These are phyloP conservation scores for Petrolisthes cinctipes DNA, from an alignment of 2,888 invertebrate genomes.

Conservation along the genomic window DNA sequence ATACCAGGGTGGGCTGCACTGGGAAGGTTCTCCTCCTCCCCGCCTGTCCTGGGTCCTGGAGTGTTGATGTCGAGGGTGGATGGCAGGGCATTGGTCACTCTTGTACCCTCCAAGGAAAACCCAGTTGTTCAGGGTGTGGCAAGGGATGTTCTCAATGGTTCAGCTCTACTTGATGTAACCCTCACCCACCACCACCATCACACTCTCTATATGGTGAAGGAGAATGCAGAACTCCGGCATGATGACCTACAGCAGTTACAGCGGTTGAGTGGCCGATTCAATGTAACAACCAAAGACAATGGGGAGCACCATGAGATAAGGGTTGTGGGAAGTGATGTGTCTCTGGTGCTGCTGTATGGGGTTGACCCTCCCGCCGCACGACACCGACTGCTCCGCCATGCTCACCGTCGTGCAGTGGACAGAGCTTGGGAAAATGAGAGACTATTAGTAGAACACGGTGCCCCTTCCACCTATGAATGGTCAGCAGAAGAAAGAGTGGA, in stretches of 20 bases:
- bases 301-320: constrained; percentile 64
- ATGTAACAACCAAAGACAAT: constrained; percentile 93
- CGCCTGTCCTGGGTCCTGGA: constrained; percentile 81
- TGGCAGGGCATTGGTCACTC: constrained; percentile 87
- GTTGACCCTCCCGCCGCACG: constrained; percentile 62
- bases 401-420: constrained; percentile 58
- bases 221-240: constrained; percentile 77
- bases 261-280: constrained; percentile 82
- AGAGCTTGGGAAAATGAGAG: constrained; percentile 62
- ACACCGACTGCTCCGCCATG: constrained; percentile 66
- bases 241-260: constrained; percentile 91
- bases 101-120: constrained; percentile 79
- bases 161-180: constrained; percentile 90
- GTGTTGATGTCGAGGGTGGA: constrained; percentile 87
- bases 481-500: constrained; percentile 63
- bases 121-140: constrained; percentile 78
- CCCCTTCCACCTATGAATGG: constrained; percentile 61
- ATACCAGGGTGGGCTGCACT: constrained; percentile 53
- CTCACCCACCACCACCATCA: constrained; percentile 93
- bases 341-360: constrained; percentile 61
- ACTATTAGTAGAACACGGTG: constrained; percentile 58
- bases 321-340: constrained; percentile 63
- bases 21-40: constrained; percentile 58
- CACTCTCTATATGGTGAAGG: constrained; percentile 93
- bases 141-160: constrained; percentile 94